Evolutionary conservation across 2,888 invertebrate genomes (phyloP), one percentile per base, ranked within the genome.

Genomic region (Monopis laevigella): DNA sequence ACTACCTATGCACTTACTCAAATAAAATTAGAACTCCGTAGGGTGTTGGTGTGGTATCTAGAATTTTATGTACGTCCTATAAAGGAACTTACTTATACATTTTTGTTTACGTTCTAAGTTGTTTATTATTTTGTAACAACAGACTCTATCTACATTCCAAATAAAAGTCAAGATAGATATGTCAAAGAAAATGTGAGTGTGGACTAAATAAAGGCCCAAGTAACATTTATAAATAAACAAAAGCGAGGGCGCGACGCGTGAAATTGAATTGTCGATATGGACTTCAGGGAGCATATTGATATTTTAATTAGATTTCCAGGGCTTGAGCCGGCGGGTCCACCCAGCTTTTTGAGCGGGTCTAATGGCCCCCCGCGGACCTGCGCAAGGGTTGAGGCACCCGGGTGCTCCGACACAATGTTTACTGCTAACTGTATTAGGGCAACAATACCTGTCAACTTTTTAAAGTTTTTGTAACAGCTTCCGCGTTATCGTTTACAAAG

Each of bases 281-380:
- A 58, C 62, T 66, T 57, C 63, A 64, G 68, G 58, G 62, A 77
- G 65, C 80, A 78, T 80, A 80, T 78, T 80, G 78, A 80, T 78
- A 80, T 78, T 80, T 78, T 78, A 80, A 80, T 80, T 80, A 80
- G 80, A 80, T 80, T 77, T 72, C 75, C 77, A 75, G 77, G 75
- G 75, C 75, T 66, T 65, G 48, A 48, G 51, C 63, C 60, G 58
- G 63, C 60, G 40, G 54, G 67, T 61, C 70, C 71, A 67, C 72
- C 72, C 77, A 78, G 74, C 78, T 78, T 78, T 80, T 78, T 78
- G 74, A 70, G 63, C 62, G 59, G 64, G 56, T 62, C 65, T 80
- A 80, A 80, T 80, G 78, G 78, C 78, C 72, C 78, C 80, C 80
- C 65, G 77, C 53, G 72, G 77, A 63, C 70, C n/a, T 59, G 51